Base-by-base conservation (phyloP, 2,888 invertebrate species). In the Achlya flavicornis region DNA sequence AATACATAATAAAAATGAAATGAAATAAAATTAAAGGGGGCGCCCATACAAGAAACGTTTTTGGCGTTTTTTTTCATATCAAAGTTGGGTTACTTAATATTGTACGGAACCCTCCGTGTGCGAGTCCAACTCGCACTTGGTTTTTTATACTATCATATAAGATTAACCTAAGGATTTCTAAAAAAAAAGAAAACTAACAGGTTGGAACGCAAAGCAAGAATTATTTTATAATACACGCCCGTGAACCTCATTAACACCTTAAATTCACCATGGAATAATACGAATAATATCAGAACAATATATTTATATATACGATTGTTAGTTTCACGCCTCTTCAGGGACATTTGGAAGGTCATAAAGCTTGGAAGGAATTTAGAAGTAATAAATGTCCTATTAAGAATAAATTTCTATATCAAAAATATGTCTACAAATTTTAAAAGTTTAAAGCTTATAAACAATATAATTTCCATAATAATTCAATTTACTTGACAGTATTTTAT, bases 221-320 rank as follows among this genome's bases (percentile, higher is more conserved):
- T 19, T 4, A 53, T 16, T 60, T 46, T 26, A 59, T 60, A 61
- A 61, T 66, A n/a, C 8, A n/a, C 7, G n/a, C 53, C 8, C 3
- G 53, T 53, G 53, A 53, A 19, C 19, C 48, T 53, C 57, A 60
- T 74, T 76, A 68, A 70, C 77, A 79, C 78, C 71, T 77, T 58
- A 66, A 71, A 71, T 72, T 72, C 68, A 69, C 66, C 66, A 64
- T 60, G 64, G 65, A 61, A 67, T 61, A 4, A 57, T 66, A 69
- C 68, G 64, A 72, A 66, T 64, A 72, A 66, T 64, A 62, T 68
- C 66, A 64, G 71, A 72, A 71, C 73, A 79, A 78, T 79, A 73
- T 75, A 73, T 72, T 69, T 63, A 68, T 48, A 75, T 53, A 76
- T 66, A 68, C 69, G 66, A 70, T 67, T 70, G 69, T 70, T 64